Conservation (phyloP, 2,113 vertebrate species). For the Catharus fuscescens region DNA sequence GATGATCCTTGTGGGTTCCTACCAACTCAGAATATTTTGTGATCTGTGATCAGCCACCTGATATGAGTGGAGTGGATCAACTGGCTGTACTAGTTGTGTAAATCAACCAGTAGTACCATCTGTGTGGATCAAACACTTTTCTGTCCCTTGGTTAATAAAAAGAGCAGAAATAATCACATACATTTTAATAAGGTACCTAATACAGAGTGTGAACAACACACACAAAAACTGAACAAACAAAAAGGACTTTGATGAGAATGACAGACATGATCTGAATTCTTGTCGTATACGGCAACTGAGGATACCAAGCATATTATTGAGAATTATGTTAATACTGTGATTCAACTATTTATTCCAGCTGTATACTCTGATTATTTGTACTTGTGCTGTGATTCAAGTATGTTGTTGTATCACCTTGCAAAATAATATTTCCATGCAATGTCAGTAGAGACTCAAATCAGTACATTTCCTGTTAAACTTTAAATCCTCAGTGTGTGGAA, state of each 20-base stretch:
- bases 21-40: not conserved
- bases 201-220: rapidly evolving
- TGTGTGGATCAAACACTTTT: not conserved
- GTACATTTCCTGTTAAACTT: not conserved
- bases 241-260: not conserved
- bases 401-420: not conserved
- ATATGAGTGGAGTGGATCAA: not conserved
- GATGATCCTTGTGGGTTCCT: not conserved
- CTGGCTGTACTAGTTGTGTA: not conserved
- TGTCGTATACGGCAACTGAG: not conserved
- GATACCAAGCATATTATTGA: rapidly evolving
- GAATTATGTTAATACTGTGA: not conserved
- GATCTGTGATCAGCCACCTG: not conserved
- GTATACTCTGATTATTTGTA: not conserved
- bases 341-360: not conserved
- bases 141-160: not conserved
- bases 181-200: not conserved
- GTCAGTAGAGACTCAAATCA: not conserved
- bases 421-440: not conserved
- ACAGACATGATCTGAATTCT: not conserved
- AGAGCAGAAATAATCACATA: not conserved
- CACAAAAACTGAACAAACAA: not conserved
- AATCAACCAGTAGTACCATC: not conserved
- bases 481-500: not conserved
- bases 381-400: not conserved